These are phyloP conservation scores for Phrynocephalus versicolor DNA, from an alignment of 2,113 vertebrate species.

Conservation along the genomic window DNA sequence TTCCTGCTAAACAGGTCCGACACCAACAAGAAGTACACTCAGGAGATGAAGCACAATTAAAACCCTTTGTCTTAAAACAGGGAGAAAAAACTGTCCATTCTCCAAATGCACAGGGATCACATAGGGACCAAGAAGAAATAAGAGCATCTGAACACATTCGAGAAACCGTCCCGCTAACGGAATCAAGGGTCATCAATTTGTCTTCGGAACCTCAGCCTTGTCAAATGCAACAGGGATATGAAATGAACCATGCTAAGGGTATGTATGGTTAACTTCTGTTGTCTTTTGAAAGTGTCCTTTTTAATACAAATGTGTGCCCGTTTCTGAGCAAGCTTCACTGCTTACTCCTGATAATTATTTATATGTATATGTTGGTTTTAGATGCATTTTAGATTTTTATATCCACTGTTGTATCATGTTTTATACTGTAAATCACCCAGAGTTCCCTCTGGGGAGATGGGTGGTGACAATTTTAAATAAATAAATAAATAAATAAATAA, in stretches of 20 bases:
- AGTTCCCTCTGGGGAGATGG: too few species aligned
- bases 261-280: not conserved
- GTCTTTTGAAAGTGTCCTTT: not conserved
- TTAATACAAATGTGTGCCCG: not conserved
- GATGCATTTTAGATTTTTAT: too few species aligned
- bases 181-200: conserved; percentile 56
- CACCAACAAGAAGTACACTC: conserved; percentile 35
- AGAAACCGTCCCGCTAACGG: conserved; percentile 51
- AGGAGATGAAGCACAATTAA: conserved; percentile 35
- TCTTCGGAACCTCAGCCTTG: conserved; percentile 60
- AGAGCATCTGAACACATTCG: conserved; percentile 25
- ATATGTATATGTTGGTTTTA: too few species aligned
- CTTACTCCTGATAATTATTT: too few species aligned
- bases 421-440: too few species aligned
- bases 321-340: not conserved
- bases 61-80: conserved; percentile 8
- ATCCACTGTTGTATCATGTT: too few species aligned
- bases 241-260: conserved; percentile 72
- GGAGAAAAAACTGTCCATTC: conserved; percentile 41
- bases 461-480: too few species aligned
- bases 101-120: conserved; percentile 50
- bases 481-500: too few species aligned
- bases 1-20: conserved; percentile 28
- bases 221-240: conserved; percentile 59
- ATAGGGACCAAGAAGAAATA: conserved; percentile 41